Evolutionary conservation across 2,797 vertebrate genomes (phyloP).

Genomic region (Heliangelus exortis): DNA sequence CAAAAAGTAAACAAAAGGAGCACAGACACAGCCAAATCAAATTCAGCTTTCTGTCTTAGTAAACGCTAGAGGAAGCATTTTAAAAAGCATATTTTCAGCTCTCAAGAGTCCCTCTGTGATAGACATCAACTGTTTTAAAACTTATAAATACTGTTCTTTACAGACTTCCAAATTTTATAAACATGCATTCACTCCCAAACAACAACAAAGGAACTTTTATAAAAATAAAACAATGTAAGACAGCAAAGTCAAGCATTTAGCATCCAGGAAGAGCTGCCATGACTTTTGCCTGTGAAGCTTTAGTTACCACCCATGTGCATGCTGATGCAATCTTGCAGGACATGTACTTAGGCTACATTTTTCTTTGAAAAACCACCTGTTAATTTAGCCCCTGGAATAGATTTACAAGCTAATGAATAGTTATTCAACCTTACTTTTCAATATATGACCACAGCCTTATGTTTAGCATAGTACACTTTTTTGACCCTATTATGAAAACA

Average conservation of each 20-base stretch:
- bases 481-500: background rate
- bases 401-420: background rate
- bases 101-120: background rate
- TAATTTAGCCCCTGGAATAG: background rate
- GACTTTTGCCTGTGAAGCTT: background rate
- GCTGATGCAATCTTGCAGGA: background rate
- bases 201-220: background rate
- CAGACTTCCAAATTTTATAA: background rate
- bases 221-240: background rate
- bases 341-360: background rate
- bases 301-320: background rate
- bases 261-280: background rate
- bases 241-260: background rate
- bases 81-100: background rate
- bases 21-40: background rate
- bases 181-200: background rate
- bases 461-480: background rate
- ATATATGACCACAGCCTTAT: background rate
- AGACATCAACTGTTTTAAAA: background rate
- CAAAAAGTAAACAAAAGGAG: conserved; percentile 28
- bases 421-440: background rate
- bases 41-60: background rate
- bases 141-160: background rate
- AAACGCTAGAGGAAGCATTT: background rate
- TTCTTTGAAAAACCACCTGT: background rate